Evolutionary conservation across 2,888 invertebrate species (phyloP), one percentile per base, ranked within the genome.

Genomic region (Aspidiotus destructor): DNA sequence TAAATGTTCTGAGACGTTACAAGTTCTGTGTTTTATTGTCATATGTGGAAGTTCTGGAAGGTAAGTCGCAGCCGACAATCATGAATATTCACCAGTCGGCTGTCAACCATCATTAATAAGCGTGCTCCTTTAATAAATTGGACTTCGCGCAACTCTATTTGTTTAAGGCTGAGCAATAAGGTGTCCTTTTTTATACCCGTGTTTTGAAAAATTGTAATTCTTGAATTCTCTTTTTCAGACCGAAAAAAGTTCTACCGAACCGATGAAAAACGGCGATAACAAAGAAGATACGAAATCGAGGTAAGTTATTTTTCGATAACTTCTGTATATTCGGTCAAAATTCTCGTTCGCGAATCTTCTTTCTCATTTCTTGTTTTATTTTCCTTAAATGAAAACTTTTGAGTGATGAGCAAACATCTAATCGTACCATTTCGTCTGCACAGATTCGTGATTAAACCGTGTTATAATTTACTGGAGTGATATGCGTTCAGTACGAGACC

Each of bases 361-460:
- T 28, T 28, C 28, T 28, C 28, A 28, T 28, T 28, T 28, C 28
- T 28, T 28, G 5, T 28, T 28, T 28, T 28, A 28, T 28, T 28
- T 28, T 28, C 28, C 28, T 28, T 28, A 28, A 28, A 28, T 28
- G 28, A 28, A 28, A 28, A 28, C 28, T 28, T 28, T 3, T 28
- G 28, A 28, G 28, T 48, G 48, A 2, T n/a, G 10, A 48, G 10
- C 11, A 48, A 48, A 48, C 48, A 48, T 55, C 55, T 55, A 55
- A 55, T 55, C 55, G 55, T 55, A 16, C 28, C 55, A n/a, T 55
- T 55, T 55, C n/a, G 17, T 55, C 55, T 55, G 55, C 55, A 55
- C 55, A 65, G 65, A 65, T 65, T 65, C 58, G 57, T 65, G 65
- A 58, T 65, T 65, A 58, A 65, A 65, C 65, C 65, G 48, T 48